Base-by-base conservation (phyloP, 2,888 invertebrate genomes). In the Encarsia formosa region DNA sequence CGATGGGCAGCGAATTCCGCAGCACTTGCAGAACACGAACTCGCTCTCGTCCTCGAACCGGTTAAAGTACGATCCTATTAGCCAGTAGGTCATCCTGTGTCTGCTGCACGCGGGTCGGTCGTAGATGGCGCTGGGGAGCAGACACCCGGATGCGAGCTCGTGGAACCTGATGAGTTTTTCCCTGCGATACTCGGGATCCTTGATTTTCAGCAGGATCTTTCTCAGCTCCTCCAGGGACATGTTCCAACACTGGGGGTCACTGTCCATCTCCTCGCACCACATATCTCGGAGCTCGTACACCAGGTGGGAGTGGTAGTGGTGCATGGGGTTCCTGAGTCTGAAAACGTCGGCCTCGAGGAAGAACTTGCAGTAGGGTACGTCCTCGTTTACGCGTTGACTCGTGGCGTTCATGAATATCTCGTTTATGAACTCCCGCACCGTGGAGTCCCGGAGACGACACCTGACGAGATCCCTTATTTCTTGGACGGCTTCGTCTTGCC, bases 301-400 rank as follows among this genome's bases (percentile, higher is more conserved):
- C 2, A 61, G 3, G 3, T n/a, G 29, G 0, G 60, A 60, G 38
- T 61, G 44, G 42, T 66, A 66, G 16, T 44, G 54, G 41, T 66
- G 57, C 5, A 23, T 9, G 0, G 65, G 64, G 60, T 70, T 70
- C 31, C 61, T 61, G 1, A 52, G 19, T 0, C 13, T 3, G 20
- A 70, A 70, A 11, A 69, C 6, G 4, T 69, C 64, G 0, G 51
- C 19, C 23, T 66, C 66, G 4, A 62, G 19, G n/a, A 66, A 65
- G 6, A 61, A 52, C 4, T 42, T 53, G 1, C 53, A 31, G 22
- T 66, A 66, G 1, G 57, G 38, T 0, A 64, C 58, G 2, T 56
- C 29, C 5, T 34, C 29, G 2, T 6, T 2, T 1, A 3, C 1
- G 5, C 1, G 16, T 6, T 37, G 15, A 2, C 8, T 39, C 5